A percentile compares a stretch with the other conserved stretches of the same genome.
These are phyloP conservation scores for Zophobas morio DNA, from an alignment of 1,140 invertebrate genomes.

Conservation along the genomic window DNA sequence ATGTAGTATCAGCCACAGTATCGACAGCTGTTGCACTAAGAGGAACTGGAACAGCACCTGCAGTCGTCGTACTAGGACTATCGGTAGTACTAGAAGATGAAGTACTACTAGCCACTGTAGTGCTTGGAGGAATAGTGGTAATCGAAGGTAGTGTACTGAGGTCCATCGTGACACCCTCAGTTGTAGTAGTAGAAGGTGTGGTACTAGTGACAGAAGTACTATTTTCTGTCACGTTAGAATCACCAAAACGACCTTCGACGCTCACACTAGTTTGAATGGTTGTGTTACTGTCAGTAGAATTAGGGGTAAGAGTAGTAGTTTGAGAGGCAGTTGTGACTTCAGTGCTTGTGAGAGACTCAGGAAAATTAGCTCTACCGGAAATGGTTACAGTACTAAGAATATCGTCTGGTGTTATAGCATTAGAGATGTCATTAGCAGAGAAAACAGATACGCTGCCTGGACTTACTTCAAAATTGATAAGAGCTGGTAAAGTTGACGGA, in stretches of 20 bases:
- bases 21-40: slow-evolving; percentile 33
- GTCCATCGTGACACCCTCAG: slow-evolving; percentile 8
- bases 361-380: slow-evolving; percentile 57
- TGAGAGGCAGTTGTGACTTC: slow-evolving; percentile 28
- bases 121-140: slow-evolving; percentile 59
- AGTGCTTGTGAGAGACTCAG: slow-evolving; percentile 55
- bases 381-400: slow-evolving; percentile 61
- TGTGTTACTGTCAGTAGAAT: slow-evolving; percentile 37
- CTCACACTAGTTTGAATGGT: slow-evolving; percentile 41
- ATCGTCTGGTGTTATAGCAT: slow-evolving; percentile 66
- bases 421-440: slow-evolving; percentile 65
- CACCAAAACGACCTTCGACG: slow-evolving; percentile 37
- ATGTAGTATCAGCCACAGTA: background rate
- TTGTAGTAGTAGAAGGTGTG: slow-evolving; percentile 56
- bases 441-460: slow-evolving; percentile 62
- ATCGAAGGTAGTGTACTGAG: slow-evolving; percentile 23
- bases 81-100: slow-evolving; percentile 3
- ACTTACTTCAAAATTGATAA: slow-evolving; percentile 63
- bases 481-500: slow-evolving; percentile 54
- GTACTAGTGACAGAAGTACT: slow-evolving; percentile 51
- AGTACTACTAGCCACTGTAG: slow-evolving; percentile 63
- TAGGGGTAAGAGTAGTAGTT: slow-evolving; percentile 37
- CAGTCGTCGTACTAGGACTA: slow-evolving; percentile 16
- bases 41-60: slow-evolving; percentile 23
- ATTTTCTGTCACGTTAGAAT: slow-evolving; percentile 8